Conservation (phyloP, 2,888 invertebrate genomes). For the Parnassius mnemosyne region DNA sequence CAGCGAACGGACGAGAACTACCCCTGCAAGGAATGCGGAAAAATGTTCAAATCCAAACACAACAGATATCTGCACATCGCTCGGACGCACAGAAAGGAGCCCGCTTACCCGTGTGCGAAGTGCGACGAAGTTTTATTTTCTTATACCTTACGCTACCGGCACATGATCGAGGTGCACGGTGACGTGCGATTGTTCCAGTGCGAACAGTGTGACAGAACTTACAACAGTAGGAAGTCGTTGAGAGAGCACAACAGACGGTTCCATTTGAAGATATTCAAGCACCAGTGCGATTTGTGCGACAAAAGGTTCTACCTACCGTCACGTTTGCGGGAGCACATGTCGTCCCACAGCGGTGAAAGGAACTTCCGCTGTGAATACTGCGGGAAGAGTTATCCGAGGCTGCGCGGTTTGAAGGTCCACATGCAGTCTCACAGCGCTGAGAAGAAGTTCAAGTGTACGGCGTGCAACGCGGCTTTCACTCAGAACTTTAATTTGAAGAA, state of each 20-base stretch:
- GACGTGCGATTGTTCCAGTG: constrained; percentile 61
- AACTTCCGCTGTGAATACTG: constrained; percentile 66
- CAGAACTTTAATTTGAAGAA: constrained; percentile 79
- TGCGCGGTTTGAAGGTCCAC: constrained; percentile 74
- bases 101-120: constrained; percentile 63
- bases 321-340: constrained; percentile 65
- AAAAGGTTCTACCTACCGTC: constrained; percentile 74
- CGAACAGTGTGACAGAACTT: constrained; percentile 61
- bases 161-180: constrained; percentile 64
- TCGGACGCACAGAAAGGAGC: constrained; percentile 61
- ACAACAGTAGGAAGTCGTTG: constrained; percentile 64
- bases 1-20: constrained; percentile 60
- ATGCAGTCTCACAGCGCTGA: constrained; percentile 77
- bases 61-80: constrained; percentile 61
- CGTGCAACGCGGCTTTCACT: constrained; percentile 77
- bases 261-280: constrained; percentile 65
- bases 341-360: constrained; percentile 64
- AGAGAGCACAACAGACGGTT: constrained; percentile 62
- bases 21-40: constrained; percentile 73
- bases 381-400: constrained; percentile 64
- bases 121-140: constrained; percentile 66
- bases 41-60: constrained; percentile 65
- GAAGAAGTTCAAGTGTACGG: constrained; percentile 72
- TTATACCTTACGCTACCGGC: constrained; percentile 57
- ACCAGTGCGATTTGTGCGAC: constrained; percentile 77